These are phyloP conservation scores for Apis florea DNA, from an alignment of 1,140 invertebrate genomes.

Conservation along the genomic window DNA sequence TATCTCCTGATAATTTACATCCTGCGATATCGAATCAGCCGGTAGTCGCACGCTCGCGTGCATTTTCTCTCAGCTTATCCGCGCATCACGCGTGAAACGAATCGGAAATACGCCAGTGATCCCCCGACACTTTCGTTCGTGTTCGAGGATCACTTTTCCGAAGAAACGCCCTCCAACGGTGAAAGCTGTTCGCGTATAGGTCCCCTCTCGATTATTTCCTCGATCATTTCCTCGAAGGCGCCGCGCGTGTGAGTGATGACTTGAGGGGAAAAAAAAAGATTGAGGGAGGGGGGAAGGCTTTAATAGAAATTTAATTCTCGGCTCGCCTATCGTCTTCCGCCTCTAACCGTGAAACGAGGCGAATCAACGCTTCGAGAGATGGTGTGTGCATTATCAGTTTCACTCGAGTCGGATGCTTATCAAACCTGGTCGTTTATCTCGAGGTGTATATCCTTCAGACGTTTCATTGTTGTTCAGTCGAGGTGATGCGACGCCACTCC, in stretches of 20 bases:
- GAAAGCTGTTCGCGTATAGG: constrained; percentile 47
- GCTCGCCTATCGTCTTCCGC: background rate
- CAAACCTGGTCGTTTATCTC: background rate
- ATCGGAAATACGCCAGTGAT: constrained; percentile 52
- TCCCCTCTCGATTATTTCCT: background rate
- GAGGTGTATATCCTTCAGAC: background rate
- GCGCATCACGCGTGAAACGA: constrained; percentile 49
- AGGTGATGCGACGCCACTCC: background rate
- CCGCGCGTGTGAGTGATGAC: constrained; percentile 33
- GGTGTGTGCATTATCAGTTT: constrained; percentile 11
- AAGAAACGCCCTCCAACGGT: constrained; percentile 63
- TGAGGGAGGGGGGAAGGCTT: background rate
- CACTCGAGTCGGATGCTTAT: background rate
- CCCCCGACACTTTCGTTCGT: constrained; percentile 51
- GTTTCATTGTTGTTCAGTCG: background rate
- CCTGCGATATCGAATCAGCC: background rate
- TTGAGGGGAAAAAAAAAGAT: constrained; percentile 5
- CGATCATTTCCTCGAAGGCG: constrained; percentile 43
- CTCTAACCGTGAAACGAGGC: constrained; percentile 1
- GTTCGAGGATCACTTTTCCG: constrained; percentile 54
- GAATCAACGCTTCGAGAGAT: background rate
- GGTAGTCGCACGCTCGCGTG: background rate
- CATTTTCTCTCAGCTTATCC: background rate
- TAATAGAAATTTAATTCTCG: constrained; percentile 42
- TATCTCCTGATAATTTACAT: background rate